Base-by-base conservation (phyloP, 1,140 invertebrate genomes). In the Gerris buenoi region DNA sequence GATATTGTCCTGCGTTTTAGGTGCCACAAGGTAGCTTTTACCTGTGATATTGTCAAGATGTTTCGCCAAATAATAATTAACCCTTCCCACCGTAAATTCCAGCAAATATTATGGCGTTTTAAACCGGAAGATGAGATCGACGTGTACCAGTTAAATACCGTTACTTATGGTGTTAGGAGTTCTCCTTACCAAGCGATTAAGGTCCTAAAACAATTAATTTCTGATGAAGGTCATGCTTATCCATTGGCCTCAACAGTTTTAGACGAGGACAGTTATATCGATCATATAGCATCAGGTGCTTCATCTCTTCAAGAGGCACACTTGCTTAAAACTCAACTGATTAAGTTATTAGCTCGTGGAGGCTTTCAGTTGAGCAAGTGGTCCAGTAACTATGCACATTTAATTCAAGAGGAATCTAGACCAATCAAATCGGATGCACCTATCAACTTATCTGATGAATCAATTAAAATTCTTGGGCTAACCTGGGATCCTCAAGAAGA, bases 321-420 rank as follows among this genome's bases (percentile, higher is more conserved):
- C 5, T 5, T 10, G 18, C 5, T 18, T 18, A 46, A 46, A 46
- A 46, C 33, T 46, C 33, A 46, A 46, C 33, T 46, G 5, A 18
- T 46, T 18, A 46, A 46, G 5, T 18, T 46, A 10, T 46, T 65
- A 56, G 2, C 27, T 18, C 10, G 22, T n/a, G 64, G 64, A 5
- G 64, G 64, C n/a, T 65, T 65, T 29, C 13, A 15, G n/a, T 23
- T 65, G 2, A 27, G 29, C n/a, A 65, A 65, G 14, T 29, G 64
- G 64, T 2, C 27, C 29, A 46, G 33, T 18, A 46, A 46, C 18
- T 46, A 5, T 10, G 33, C 18, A 46, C 5, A 5, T 46, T 18
- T 46, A 10, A n/a, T n/a, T n/a, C 33, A 10, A 10, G 33, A 46
- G 18, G 33, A 46, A 46, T 18, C 33, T 46, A 18, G 18, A 10